Percentiles rank a stretch among this genome's conserved stretches.
Evolutionary conservation across 1,140 invertebrate genomes (phyloP).

Genomic region (Scaptomyza hsui): DNA sequence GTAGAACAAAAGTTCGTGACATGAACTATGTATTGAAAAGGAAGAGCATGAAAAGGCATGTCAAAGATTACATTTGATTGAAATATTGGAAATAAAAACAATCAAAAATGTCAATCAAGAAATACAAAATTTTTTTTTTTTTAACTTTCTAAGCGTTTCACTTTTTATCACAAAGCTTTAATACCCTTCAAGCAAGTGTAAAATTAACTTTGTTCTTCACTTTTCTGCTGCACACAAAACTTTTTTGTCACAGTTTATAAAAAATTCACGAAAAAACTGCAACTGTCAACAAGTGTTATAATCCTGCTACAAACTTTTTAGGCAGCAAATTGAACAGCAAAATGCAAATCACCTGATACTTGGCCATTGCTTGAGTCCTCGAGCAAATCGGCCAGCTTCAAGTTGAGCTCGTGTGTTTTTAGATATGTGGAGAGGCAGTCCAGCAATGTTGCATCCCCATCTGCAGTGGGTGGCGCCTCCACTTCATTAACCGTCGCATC

Average conservation of each 20-base stretch:
- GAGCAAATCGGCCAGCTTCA: slow-evolving; percentile 87
- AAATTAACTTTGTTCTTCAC: slow-evolving; percentile 1
- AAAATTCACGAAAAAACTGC: not conserved
- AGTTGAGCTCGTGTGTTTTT: slow-evolving; percentile 88
- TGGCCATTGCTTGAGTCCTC: slow-evolving; percentile 46
- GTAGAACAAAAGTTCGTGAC: no score
- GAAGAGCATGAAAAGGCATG: no score
- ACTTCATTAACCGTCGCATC: slow-evolving; percentile 2
- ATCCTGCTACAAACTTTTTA: slow-evolving; percentile 25
- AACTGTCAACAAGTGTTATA: slow-evolving; percentile 11
- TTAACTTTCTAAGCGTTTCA: no score
- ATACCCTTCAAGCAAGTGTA: not conserved
- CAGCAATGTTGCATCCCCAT: slow-evolving; percentile 65
- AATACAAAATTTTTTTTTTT: no score
- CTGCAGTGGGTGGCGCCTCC: slow-evolving; percentile 7
- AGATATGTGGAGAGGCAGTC: slow-evolving; percentile 87
- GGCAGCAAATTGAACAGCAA: slow-evolving; percentile 1
- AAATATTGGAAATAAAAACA: no score
- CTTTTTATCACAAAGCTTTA: not conserved
- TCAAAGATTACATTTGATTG: no score
- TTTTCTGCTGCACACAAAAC: not conserved
- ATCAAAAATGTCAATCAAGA: no score
- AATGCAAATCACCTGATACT: slow-evolving; percentile 41
- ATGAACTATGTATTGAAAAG: no score
- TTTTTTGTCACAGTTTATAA: slow-evolving; percentile 12